Conservation (phyloP, 2,797 vertebrate species). For the Eulemur rubriventer region DNA sequence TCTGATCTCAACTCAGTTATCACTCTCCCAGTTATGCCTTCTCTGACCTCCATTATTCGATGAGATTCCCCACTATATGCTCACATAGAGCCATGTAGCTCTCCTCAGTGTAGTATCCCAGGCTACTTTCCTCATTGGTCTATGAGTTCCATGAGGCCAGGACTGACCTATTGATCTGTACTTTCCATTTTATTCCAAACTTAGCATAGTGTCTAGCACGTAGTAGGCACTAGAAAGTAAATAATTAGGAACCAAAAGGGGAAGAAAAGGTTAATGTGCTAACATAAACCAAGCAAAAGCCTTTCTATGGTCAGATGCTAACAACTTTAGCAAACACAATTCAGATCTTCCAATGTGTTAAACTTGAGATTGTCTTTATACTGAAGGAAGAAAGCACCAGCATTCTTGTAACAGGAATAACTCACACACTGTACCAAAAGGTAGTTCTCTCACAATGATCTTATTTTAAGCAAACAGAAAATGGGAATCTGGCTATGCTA, state of each 20-base stretch:
- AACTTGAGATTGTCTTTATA: background rate
- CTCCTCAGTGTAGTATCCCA: background rate
- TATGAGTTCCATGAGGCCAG: background rate
- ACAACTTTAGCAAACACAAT: slow-evolving; percentile 13
- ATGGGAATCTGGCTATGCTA: background rate
- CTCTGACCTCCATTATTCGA: background rate
- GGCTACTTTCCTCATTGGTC: background rate
- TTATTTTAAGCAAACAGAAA: slow-evolving; percentile 40
- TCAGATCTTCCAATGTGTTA: background rate
- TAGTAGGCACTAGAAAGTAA: background rate
- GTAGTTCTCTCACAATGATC: background rate
- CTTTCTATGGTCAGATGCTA: background rate
- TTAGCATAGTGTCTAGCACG: background rate
- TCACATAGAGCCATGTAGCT: background rate
- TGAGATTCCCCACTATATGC: background rate
- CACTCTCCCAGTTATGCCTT: background rate
- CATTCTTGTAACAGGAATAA: background rate
- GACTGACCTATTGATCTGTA: background rate
- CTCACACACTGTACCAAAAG: background rate
- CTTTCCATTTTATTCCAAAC: background rate
- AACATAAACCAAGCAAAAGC: background rate
- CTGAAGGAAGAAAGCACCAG: slow-evolving; percentile 28
- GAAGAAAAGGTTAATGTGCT: background rate
- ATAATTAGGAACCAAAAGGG: background rate
- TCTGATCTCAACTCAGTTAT: background rate